Conservation (phyloP, 2,113 vertebrate genomes). For the Sphaerodactylus townsendi region DNA sequence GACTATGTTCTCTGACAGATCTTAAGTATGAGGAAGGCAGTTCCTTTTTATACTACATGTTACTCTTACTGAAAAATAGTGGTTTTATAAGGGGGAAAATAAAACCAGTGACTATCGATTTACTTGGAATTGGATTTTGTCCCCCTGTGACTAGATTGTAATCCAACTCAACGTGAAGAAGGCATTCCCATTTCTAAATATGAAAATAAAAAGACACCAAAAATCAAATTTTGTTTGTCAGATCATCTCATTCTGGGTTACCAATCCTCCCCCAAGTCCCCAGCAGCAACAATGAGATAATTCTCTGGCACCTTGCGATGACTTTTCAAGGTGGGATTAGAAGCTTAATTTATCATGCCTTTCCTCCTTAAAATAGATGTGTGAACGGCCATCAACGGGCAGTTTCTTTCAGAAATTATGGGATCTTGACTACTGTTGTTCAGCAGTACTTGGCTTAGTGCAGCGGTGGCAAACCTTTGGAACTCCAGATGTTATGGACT, state of each 20-base stretch:
- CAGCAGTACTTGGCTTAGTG: conserved; percentile 44
- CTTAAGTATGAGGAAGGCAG: not conserved
- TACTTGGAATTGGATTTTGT: not conserved
- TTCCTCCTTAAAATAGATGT: not conserved
- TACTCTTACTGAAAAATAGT: not conserved
- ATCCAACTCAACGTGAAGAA: not conserved
- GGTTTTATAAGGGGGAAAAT: not conserved
- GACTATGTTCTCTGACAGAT: not conserved
- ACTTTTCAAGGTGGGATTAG: not conserved
- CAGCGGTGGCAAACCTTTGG: no score
- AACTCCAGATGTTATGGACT: no score
- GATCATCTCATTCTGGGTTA: not conserved
- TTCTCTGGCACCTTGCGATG: not conserved
- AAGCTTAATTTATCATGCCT: not conserved
- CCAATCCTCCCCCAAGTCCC: not conserved
- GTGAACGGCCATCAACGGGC: conserved; percentile 5
- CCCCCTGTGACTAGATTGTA: not conserved
- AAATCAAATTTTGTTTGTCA: not conserved
- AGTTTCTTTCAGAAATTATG: conserved; percentile 73
- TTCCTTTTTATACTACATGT: not conserved
- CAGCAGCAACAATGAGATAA: conserved; percentile 1
- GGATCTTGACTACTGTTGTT: conserved; percentile 36
- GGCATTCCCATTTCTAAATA: conserved; percentile 3
- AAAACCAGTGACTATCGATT: not conserved
- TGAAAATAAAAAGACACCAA: not conserved